Percentiles rank a stretch among this genome's conserved stretches.
Conservation (phyloP, 2,888 invertebrate species). For the Dendrolimus pini region DNA sequence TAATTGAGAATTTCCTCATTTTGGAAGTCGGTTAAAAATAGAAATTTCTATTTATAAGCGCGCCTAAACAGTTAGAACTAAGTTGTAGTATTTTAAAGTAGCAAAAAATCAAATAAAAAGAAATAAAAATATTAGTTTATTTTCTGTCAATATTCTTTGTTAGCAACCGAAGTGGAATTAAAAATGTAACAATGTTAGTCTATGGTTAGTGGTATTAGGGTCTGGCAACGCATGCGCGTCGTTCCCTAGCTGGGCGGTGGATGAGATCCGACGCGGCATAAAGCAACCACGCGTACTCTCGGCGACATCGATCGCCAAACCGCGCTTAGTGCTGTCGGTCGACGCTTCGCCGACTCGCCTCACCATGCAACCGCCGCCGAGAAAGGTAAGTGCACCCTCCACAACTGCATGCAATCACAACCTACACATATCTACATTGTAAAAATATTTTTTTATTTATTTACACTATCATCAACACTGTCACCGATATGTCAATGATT, state of each 20-base stretch:
- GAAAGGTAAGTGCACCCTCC: constrained; percentile 80
- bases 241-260: constrained; percentile 15
- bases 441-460: background rate
- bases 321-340: constrained; percentile 20
- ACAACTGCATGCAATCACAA: constrained; percentile 4
- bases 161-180: background rate
- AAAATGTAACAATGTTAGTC: constrained; percentile 3
- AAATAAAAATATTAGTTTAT: constrained; percentile 1
- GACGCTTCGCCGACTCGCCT: constrained; percentile 12
- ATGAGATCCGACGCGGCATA: constrained; percentile 31
- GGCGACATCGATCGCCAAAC: constrained; percentile 36
- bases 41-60: too few species aligned
- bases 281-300: constrained; percentile 38
- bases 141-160: background rate
- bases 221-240: constrained; percentile 29
- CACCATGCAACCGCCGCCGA: constrained; percentile 90
- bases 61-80: background rate
- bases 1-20: too few species aligned
- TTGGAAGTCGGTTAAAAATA: too few species aligned
- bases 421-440: background rate
- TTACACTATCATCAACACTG: constrained; percentile 8
- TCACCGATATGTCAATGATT: constrained; percentile 13
- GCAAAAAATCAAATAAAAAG: background rate
- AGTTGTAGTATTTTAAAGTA: constrained; percentile 1
- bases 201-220: constrained; percentile 12